Evolutionary conservation across 2,113 vertebrate genomes (phyloP), one percentile per base, ranked within the genome.

Genomic region (Setophaga petechia): DNA sequence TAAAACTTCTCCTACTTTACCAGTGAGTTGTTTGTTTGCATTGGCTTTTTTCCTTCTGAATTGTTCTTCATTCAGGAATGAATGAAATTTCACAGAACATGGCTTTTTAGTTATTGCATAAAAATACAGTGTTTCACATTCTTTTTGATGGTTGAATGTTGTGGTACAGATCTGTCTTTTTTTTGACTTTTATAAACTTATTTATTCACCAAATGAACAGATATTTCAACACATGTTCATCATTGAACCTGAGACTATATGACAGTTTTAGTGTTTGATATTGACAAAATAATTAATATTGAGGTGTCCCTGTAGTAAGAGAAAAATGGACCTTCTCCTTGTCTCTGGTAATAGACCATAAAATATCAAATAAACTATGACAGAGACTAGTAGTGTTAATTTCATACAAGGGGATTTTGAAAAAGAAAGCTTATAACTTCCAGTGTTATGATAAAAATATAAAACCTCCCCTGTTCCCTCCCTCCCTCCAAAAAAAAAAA

Each of bases 391-490:
- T 47, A 89, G 19, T 33, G 16, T 57, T 43, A 30, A 44, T 57
- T 89, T 79, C 11, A 8, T 79, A 63, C 14, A 72, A 11, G 3
- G 2, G 4, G 9, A 74, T 71, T 89, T 87, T 43, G 31, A 84
- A 81, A 84, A 84, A 76, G 15, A 84, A 84, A 76, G 15, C 2
- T 19, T 31, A 30, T 46, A 18, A 43, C 72, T 78, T 63, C 31
- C 44, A 80, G 17, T 16, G 25, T 58, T 65, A 16, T 1, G 5
- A 18, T 37, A 51, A 37, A 82, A 66, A 25, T 67, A 41, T 46
- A 14, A 22, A 74, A 27, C 4, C 31, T 21, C 7, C 24, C 2
- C 7, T 19, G 0, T 58, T 12, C 13, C 21, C 33, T 1, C 3
- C 10, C 6, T 3, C 7, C 3, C 2, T 41, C 41, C 12, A 21